These are phyloP conservation scores for Atethmia centrago DNA, from an alignment of 2,888 invertebrate species.

Conservation along the genomic window DNA sequence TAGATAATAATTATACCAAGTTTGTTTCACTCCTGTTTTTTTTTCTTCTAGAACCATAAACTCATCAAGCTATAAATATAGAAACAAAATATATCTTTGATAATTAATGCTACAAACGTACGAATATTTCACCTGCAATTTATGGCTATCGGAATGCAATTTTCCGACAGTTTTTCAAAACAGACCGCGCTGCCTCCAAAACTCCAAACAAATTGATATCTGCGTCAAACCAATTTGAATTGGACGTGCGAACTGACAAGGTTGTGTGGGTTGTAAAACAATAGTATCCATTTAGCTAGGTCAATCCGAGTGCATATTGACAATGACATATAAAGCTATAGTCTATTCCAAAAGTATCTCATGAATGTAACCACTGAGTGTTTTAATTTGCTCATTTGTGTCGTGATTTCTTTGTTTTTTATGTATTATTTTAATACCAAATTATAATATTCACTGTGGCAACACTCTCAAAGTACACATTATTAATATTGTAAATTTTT, in stretches of 20 bases:
- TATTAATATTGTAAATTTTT: too few relatives aligned
- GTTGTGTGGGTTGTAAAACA: conserved; percentile 19
- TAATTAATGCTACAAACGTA: conserved; percentile 20
- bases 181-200: neutral
- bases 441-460: too few relatives aligned
- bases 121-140: conserved; percentile 23
- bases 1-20: too few relatives aligned
- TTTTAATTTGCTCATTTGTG: neutral
- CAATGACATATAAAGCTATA: neutral
- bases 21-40: neutral
- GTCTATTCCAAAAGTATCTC: neutral
- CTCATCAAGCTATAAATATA: neutral
- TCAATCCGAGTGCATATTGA: neutral
- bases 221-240: conserved; percentile 39
- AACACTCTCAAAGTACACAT: too few relatives aligned
- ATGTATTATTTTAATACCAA: too few relatives aligned
- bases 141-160: conserved; percentile 41
- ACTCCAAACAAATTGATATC: conserved; percentile 42
- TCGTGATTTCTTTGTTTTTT: too few relatives aligned
- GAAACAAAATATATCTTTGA: conserved; percentile 25
- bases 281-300: conserved; percentile 19
- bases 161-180: conserved; percentile 25
- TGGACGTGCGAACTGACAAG: conserved; percentile 26
- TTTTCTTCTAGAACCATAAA: neutral
- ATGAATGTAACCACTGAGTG: neutral